These are phyloP conservation scores for Leuctra nigra DNA, from an alignment of 2,888 invertebrate genomes.

Conservation along the genomic window DNA sequence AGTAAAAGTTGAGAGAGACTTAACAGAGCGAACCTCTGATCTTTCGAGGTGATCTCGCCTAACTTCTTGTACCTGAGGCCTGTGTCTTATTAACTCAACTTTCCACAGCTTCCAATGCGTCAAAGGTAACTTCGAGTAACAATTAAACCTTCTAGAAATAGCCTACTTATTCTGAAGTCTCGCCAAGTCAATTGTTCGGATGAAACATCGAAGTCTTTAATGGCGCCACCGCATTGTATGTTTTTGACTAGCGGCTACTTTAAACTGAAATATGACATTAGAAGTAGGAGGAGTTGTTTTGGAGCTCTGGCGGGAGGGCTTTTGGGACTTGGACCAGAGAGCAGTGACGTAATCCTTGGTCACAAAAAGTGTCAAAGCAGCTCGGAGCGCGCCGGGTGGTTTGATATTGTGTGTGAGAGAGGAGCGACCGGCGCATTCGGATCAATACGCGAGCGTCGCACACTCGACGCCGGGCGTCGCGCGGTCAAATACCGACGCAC, in stretches of 20 bases:
- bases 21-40: too few species aligned
- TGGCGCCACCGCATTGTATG: neutral
- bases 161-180: too few species aligned
- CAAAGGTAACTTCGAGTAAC: too few species aligned
- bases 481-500: too few species aligned
- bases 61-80: too few species aligned
- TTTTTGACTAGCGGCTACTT: constrained; percentile 7
- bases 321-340: neutral
- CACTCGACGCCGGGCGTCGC: neutral
- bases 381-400: constrained; percentile 1
- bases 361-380: constrained; percentile 17
- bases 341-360: constrained; percentile 12
- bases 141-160: too few species aligned
- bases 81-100: too few species aligned
- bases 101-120: too few species aligned
- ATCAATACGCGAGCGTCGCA: neutral
- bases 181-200: neutral
- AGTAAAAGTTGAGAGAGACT: too few species aligned
- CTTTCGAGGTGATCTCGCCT: too few species aligned
- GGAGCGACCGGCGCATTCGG: constrained; percentile 3
- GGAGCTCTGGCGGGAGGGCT: too few species aligned
- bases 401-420: neutral
- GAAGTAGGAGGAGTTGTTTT: neutral
- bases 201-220: neutral
- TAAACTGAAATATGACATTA: constrained; percentile 2